Conservation (phyloP, 1,140 invertebrate species). For the Leptinotarsa texana region DNA sequence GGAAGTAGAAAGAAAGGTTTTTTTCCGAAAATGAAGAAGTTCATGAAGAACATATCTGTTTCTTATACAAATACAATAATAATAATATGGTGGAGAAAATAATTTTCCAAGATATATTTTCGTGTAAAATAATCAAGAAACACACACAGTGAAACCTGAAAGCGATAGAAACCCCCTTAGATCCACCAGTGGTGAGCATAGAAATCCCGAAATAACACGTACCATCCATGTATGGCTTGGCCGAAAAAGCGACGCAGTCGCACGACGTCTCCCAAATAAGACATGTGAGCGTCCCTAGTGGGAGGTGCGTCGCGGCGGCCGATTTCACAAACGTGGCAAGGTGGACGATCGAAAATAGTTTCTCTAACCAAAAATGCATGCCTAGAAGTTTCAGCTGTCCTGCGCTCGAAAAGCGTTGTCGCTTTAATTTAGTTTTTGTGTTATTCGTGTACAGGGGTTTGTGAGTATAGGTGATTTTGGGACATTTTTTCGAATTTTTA, state of each 20-base stretch:
- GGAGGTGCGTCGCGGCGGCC: conserved; percentile 37
- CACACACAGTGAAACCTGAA: background rate
- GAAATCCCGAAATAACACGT: conserved; percentile 41
- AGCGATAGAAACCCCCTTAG: background rate
- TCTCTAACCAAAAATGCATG: conserved; percentile 43
- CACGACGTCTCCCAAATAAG: conserved; percentile 47
- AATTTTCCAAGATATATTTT: no score
- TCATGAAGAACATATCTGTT: no score
- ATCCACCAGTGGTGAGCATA: conserved; percentile 7
- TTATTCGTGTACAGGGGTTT: background rate
- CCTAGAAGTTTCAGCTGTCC: background rate
- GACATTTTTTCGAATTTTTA: no score
- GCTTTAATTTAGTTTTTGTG: background rate
- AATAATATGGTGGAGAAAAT: no score
- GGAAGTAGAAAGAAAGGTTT: no score
- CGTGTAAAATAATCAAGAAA: no score
- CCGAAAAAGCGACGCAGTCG: conserved; percentile 43
- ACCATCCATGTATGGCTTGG: conserved; percentile 49
- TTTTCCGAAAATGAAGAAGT: no score
- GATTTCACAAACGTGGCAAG: conserved; percentile 42
- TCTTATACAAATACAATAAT: no score
- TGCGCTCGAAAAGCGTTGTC: background rate
- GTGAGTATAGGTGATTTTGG: background rate
- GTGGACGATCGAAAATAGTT: conserved; percentile 41
- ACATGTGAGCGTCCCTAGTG: conserved; percentile 39